phyloP scores from a whole-genome alignment of 1,140 invertebrate species.

The Orchesella cincta region DNA sequence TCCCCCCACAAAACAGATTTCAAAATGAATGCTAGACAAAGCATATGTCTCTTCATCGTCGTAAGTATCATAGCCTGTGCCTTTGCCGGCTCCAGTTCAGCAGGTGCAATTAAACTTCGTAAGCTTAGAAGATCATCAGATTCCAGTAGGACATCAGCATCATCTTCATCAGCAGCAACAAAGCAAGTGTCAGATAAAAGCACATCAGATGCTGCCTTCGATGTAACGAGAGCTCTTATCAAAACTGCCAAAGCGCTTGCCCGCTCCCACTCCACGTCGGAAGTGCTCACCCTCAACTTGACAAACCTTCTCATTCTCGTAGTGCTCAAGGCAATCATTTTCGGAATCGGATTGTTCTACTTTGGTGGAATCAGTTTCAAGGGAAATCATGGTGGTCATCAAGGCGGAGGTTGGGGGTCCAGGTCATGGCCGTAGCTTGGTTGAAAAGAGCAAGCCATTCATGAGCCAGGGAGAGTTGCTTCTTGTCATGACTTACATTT shows the following conservation, averaged over 20 bases:
- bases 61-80: conserved; percentile 37
- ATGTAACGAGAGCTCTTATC: conserved; percentile 47
- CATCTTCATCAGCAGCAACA: background rate
- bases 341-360: conserved; percentile 67
- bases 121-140: conserved; percentile 15
- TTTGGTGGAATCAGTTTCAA: conserved; percentile 52
- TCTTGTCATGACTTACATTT: conserved; percentile 68
- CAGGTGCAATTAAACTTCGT: conserved; percentile 19
- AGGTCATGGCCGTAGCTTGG: conserved; percentile 30
- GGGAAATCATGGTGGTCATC: too few species aligned
- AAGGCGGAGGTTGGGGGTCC: conserved; percentile 26
- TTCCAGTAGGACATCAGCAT: background rate
- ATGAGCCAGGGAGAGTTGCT: conserved; percentile 68
- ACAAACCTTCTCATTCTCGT: conserved; percentile 77
- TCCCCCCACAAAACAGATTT: background rate
- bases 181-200: background rate
- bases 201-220: conserved; percentile 3
- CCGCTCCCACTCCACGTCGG: conserved; percentile 52
- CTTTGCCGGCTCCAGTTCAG: conserved; percentile 17
- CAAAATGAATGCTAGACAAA: conserved; percentile 44
- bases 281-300: conserved; percentile 79
- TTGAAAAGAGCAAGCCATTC: conserved; percentile 46
- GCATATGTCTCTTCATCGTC: conserved; percentile 39
- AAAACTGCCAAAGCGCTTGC: conserved; percentile 50
- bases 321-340: conserved; percentile 76